A percentile compares a stretch with the other conserved stretches of the same genome.
These are phyloP conservation scores for Brachystomella parvula DNA, from an alignment of 1,140 invertebrate species.

Conservation along the genomic window DNA sequence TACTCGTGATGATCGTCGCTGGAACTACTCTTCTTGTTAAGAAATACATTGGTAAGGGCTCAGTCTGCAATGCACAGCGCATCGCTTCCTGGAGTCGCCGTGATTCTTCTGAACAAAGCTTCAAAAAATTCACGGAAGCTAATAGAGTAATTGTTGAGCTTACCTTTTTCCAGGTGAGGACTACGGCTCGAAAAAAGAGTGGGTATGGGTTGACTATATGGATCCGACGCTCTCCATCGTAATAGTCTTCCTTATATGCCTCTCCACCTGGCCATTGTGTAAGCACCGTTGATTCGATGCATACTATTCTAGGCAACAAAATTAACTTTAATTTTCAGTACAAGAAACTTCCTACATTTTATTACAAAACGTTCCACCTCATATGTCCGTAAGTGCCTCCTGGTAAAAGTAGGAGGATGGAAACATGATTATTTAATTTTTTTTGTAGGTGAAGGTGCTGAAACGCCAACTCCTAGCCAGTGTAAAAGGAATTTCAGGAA, in stretches of 20 bases:
- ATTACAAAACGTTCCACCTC: conserved; percentile 83
- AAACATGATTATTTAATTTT: too few relatives aligned
- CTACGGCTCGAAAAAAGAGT: conserved; percentile 49
- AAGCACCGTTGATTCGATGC: conserved; percentile 13
- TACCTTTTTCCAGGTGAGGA: too few relatives aligned
- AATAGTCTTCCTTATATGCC: conserved; percentile 67
- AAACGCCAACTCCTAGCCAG: conserved; percentile 39
- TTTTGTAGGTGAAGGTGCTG: conserved; percentile 41
- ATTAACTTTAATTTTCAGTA: conserved; percentile 42
- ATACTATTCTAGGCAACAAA: not conserved
- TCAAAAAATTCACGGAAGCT: too few relatives aligned
- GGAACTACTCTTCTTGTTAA: not conserved
- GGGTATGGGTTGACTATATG: conserved; percentile 69
- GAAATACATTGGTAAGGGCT: not conserved
- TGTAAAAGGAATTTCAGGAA: conserved; percentile 42
- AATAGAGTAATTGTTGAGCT: too few relatives aligned
- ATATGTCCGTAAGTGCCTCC: conserved; percentile 50
- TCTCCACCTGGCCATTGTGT: conserved; percentile 71
- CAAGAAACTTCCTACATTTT: conserved; percentile 81
- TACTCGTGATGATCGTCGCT: conserved; percentile 91
- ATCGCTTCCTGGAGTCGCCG: too few relatives aligned
- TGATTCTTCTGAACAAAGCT: too few relatives aligned
- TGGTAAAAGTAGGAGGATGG: too few relatives aligned
- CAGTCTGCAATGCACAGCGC: too few relatives aligned
- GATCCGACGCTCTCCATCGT: conserved; percentile 85